Conservation (phyloP, 2,888 invertebrate species). For the Leptarthrus brevirostris region DNA sequence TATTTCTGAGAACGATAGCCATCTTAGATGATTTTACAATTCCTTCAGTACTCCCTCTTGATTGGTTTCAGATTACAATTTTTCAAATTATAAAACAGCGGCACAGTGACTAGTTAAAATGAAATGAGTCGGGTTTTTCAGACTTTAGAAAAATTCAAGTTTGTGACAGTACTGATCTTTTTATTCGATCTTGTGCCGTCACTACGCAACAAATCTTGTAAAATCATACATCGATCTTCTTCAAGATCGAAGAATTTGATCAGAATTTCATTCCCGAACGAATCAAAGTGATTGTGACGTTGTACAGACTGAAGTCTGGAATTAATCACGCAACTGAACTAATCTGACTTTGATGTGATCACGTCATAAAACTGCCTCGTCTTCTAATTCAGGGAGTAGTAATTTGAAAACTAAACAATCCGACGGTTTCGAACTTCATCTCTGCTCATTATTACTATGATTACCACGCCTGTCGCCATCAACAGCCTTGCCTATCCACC, state of each 20-base stretch:
- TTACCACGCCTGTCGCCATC: not conserved
- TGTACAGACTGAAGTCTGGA: not conserved
- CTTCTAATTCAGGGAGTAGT: not conserved
- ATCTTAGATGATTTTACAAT: slow-evolving; percentile 25
- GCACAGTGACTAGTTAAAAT: not conserved
- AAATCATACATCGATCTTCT: slow-evolving; percentile 8
- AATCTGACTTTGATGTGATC: too few species aligned
- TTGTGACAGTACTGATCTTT: slow-evolving; percentile 30
- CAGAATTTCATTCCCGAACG: too few species aligned
- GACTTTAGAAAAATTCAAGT: slow-evolving; percentile 11
- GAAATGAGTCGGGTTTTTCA: not conserved
- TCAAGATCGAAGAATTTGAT: slow-evolving; percentile 2
- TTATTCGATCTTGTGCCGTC: too few species aligned
- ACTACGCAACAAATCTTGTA: slow-evolving; percentile 2
- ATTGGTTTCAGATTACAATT: too few species aligned
- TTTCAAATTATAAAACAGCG: slow-evolving; percentile 25
- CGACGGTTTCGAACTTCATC: not conserved
- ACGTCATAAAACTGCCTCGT: too few species aligned
- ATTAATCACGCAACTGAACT: slow-evolving; percentile 12
- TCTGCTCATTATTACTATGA: not conserved
- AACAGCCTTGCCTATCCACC: not conserved
- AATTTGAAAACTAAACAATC: slow-evolving; percentile 12
- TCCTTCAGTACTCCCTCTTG: too few species aligned
- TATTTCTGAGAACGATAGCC: slow-evolving; percentile 16
- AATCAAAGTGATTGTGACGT: too few species aligned